Conservation (phyloP, 2,113 vertebrate species). For the Psilopsiagon aurifrons region DNA sequence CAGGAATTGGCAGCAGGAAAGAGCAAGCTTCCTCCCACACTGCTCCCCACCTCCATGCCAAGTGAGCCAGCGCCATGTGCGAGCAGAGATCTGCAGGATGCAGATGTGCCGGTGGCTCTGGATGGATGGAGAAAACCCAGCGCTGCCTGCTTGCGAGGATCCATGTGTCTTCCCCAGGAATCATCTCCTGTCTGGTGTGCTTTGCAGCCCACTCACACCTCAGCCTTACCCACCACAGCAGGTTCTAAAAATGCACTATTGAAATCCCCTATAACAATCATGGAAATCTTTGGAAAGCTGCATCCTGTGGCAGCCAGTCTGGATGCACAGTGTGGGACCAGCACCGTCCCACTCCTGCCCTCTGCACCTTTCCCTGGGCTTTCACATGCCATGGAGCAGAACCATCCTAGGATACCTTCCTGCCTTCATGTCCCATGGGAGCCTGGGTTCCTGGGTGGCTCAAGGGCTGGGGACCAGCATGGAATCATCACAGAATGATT, state of each 20-base stretch:
- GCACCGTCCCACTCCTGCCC: rapidly evolving
- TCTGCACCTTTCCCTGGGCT: rapidly evolving
- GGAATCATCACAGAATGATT: not conserved
- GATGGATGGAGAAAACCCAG: rapidly evolving
- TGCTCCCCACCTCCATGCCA: rapidly evolving
- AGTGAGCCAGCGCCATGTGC: rapidly evolving
- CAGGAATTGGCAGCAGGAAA: rapidly evolving
- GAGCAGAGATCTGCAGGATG: rapidly evolving
- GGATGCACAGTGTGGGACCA: rapidly evolving
- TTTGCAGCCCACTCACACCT: not conserved
- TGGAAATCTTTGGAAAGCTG: rapidly evolving
- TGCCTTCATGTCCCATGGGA: rapidly evolving
- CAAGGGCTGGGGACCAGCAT: rapidly evolving
- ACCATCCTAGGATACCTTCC: rapidly evolving
- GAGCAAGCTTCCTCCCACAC: rapidly evolving
- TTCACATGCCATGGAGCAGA: not conserved
- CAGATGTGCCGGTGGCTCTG: rapidly evolving
- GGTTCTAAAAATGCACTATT: rapidly evolving
- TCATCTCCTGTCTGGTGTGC: rapidly evolving
- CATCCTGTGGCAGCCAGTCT: rapidly evolving
- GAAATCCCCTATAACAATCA: rapidly evolving
- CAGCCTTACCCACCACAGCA: rapidly evolving
- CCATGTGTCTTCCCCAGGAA: rapidly evolving
- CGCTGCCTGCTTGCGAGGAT: not conserved
- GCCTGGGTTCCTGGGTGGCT: rapidly evolving